phyloP scores from a whole-genome alignment of 1,140 invertebrate genomes.

The Trichoplusia ni region DNA sequence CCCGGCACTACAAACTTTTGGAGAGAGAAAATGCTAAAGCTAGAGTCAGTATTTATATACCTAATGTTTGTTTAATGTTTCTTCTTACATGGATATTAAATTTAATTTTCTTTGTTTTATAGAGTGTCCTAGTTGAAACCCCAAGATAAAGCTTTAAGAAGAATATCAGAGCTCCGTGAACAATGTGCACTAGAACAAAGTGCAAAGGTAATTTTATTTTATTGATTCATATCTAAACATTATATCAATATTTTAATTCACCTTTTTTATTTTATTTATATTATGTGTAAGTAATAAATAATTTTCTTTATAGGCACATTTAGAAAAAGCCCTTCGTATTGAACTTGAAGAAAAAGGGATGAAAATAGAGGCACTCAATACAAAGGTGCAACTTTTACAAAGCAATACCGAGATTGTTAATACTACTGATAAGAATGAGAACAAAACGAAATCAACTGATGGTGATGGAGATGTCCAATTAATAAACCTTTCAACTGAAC shows the following conservation, averaged over 20 bases:
- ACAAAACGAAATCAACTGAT: constrained; percentile 40
- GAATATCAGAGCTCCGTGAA: constrained; percentile 93
- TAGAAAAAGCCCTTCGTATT: constrained; percentile 92
- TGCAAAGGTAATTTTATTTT: constrained; percentile 86
- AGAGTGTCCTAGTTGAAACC: constrained; percentile 91
- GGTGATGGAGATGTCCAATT: constrained; percentile 51
- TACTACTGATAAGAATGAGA: constrained; percentile 33
- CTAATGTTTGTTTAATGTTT: not conserved
- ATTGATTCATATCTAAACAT: too few relatives aligned
- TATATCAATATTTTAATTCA: too few relatives aligned
- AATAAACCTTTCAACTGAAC: constrained; percentile 52
- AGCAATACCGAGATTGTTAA: constrained; percentile 40
- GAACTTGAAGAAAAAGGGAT: constrained; percentile 96
- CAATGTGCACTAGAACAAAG: constrained; percentile 94
- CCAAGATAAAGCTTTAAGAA: constrained; percentile 93
- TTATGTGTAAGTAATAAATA: too few relatives aligned
- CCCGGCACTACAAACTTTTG: constrained; percentile 89
- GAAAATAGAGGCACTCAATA: constrained; percentile 91
- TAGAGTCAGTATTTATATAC: constrained; percentile 78
- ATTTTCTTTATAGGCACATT: constrained; percentile 83
- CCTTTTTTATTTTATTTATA: too few relatives aligned
- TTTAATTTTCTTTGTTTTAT: constrained; percentile 54
- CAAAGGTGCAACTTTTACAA: constrained; percentile 86
- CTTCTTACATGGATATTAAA: not conserved
- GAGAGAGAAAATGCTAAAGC: constrained; percentile 90